A percentile compares a stretch with the other conserved stretches of the same genome.
Conservation (phyloP, 2,797 vertebrate genomes). For the Ptychobarbus kaznakovi region DNA sequence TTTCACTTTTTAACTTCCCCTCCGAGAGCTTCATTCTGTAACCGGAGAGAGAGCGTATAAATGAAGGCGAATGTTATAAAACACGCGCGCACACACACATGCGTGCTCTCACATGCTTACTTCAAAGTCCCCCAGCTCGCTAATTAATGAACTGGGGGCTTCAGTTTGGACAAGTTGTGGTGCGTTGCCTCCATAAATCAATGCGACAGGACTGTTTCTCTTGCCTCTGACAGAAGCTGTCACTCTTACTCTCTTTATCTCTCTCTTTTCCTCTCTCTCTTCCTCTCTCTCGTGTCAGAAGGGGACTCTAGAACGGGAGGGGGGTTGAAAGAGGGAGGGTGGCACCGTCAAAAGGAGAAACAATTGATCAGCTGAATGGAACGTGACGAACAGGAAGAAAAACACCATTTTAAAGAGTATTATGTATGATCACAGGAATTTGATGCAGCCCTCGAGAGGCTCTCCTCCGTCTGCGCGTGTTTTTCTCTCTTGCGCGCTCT, state of each 20-base stretch:
- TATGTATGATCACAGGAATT: conserved; percentile 99
- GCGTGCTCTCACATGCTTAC: conserved; percentile 73
- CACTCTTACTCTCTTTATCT: conserved; percentile 71
- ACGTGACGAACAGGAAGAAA: conserved; percentile 91
- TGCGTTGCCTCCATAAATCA: conserved; percentile 99
- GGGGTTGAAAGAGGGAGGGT: conserved; percentile 71
- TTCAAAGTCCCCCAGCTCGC: conserved; percentile 98
- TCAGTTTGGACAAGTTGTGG: conserved; percentile 99
- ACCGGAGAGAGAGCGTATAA: conserved; percentile 76
- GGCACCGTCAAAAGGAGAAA: conserved; percentile 85
- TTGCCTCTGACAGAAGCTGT: conserved; percentile 96
- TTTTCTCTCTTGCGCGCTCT: conserved; percentile 64
- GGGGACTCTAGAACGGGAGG: conserved; percentile 78
- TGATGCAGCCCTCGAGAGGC: conserved; percentile 95
- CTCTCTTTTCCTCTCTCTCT: conserved; percentile 11
- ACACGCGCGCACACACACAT: conserved; percentile 48
- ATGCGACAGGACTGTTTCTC: conserved; percentile 96
- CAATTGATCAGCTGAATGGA: conserved; percentile 99
- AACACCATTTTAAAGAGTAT: conserved; percentile 97
- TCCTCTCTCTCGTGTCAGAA: conserved; percentile 55
- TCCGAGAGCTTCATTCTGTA: conserved; percentile 84
- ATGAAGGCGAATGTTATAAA: conserved; percentile 90
- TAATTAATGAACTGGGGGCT: conserved; percentile 99
- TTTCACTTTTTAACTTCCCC: conserved; percentile 82
- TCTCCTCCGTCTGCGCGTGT: conserved; percentile 78